Evolutionary conservation across 1,140 invertebrate species (phyloP), one percentile per base, ranked within the genome.

Genomic region (Bombus superbus): DNA sequence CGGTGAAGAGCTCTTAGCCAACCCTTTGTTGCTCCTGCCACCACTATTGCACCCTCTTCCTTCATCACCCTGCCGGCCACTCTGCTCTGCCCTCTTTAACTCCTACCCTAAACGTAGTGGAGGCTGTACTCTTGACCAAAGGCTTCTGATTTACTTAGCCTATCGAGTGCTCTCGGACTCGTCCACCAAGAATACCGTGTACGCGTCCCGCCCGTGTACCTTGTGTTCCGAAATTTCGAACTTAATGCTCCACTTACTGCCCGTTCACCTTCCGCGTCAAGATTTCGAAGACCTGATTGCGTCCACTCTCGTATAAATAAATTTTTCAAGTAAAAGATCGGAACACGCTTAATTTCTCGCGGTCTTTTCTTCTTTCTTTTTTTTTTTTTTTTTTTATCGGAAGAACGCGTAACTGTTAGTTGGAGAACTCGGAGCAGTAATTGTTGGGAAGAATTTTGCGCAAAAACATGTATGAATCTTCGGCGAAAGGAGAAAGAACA

Each of bases 61-160:
- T 62, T 22, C 91, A 87, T 89, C 89, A 84, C 89, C 89, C 91
- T 72, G 59, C 85, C 6, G 18, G 11, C 77, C 42, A 35, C 35
- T 13, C 59, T 15, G 22, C 74, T 32, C 47, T 59, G 9, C 32
- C 75, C 75, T 28, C 35, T 38, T 64, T 38, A 35, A 35, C 73
- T 72, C 74, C 79, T 66, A 47, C 81, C 66, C 82, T 47, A 68
- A 72, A 81, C 83, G 76, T 28, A 83, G 82, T 13, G 86, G 82
- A 81, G 82, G 76, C 81, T 59, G 79, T 69, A 78, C 89, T 91
- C 90, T 92, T 90, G 92, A 90, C 92, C 93, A 93, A 94, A 93
- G 93, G 92, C 92, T 90, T 91, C 91, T 94, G 93, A 94, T 94
- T 93, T 94, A 94, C 93, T 93, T 94, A 94, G 93, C 89, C 92